Evolutionary conservation across 2,113 vertebrate species (phyloP), one percentile per base, ranked within the genome.

Genomic region (Carassius auratus): DNA sequence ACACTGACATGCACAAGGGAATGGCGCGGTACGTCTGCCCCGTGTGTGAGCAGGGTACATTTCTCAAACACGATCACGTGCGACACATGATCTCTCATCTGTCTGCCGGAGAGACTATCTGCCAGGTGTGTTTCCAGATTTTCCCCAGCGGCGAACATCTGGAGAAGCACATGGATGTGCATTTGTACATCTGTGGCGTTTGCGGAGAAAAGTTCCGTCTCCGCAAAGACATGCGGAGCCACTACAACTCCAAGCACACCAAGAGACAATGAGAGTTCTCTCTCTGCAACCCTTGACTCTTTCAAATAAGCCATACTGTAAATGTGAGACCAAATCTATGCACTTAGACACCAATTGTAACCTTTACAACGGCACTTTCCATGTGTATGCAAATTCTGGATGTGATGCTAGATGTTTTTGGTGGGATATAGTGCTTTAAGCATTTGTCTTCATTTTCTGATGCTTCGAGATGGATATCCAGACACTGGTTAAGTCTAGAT

Each of bases 51-150:
- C 98, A 99, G 95, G 98, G 98, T 85, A 98, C 98, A 93, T 99
- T 99, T 94, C 96, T 98, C 87, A 99, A 99, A 92, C 98, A 99
- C 88, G 98, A 99, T 94, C 98, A 99, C 87, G 96, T 99, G 81
- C 96, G 98, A 64, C 98, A 99, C 96, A 98, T 99, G 98, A 98
- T 98, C 93, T 99, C 98, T 79, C 98, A 99, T 92, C 96, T 99
- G 92, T 95, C 97, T 57, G 96, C 96, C 64, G 97, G 98, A 64
- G 97, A 99, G 92, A 98, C 97, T 90, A 98, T 99, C 96, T 99
- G 98, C 95, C 98, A 99, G 94, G 97, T 99, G 93, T 99, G 98
- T 91, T 99, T 99, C 93, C 98, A 99, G 95, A 98, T 99, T 93
- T 99, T 99, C 89, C 97, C 97, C 14, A 96, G 95, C 79, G 97